phyloP scores from a whole-genome alignment of 2,888 invertebrate genomes.

The Odontomyia ornata region DNA sequence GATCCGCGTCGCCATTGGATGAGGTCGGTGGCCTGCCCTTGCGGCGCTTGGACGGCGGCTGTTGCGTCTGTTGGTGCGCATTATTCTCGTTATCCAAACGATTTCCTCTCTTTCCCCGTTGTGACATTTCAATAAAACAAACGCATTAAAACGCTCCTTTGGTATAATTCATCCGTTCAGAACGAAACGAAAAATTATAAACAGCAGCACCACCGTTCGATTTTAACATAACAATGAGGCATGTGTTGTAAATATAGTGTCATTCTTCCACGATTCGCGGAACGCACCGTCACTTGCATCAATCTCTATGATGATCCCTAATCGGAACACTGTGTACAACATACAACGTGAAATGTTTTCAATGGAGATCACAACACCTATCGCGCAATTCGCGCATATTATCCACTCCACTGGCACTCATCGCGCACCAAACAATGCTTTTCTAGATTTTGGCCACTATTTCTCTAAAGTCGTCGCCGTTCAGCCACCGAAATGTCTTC shows the following conservation, averaged over 20 bases:
- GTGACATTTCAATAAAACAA: constrained; percentile 69
- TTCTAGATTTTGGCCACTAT: constrained; percentile 34
- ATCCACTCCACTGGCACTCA: not conserved
- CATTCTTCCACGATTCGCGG: constrained; percentile 36
- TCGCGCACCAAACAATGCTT: constrained; percentile 9
- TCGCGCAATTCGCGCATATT: constrained; percentile 20
- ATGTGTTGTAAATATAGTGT: constrained; percentile 32
- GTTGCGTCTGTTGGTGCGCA: constrained; percentile 62
- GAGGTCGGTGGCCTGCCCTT: constrained; percentile 73
- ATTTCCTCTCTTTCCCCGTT: constrained; percentile 80
- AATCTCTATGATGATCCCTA: constrained; percentile 33
- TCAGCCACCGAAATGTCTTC: constrained; percentile 37
- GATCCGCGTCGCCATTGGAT: constrained; percentile 50
- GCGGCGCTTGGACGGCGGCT: constrained; percentile 78
- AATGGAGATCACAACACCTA: constrained; percentile 16
- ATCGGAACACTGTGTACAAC: constrained; percentile 9
- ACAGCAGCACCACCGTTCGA: constrained; percentile 35
- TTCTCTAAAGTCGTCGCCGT: constrained; percentile 19
- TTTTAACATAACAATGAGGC: constrained; percentile 34
- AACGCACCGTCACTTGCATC: constrained; percentile 40
- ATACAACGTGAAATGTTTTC: constrained; percentile 20
- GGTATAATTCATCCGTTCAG: constrained; percentile 34
- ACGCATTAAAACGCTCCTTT: constrained; percentile 48
- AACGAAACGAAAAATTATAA: constrained; percentile 33
- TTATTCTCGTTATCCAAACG: constrained; percentile 65